A percentile compares a stretch with the other conserved stretches of the same genome.
Evolutionary conservation across 2,888 invertebrate genomes (phyloP).

Genomic region (Pedicia rivosa): DNA sequence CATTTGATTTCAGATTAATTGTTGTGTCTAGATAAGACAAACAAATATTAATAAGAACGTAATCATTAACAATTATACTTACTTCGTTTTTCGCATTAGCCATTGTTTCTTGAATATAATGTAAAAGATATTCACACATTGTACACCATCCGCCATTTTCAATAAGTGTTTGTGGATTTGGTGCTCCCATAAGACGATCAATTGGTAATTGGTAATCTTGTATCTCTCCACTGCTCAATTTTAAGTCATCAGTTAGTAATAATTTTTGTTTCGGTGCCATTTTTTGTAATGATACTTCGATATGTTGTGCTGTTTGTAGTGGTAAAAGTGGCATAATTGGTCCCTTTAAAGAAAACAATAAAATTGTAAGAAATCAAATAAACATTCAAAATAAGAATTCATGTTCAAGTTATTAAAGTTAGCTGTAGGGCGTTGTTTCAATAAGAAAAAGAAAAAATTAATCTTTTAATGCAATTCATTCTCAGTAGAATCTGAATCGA

Average conservation of each 20-base stretch:
- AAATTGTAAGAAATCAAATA: not conserved
- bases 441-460: too few species aligned
- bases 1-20: too few species aligned
- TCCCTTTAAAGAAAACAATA: constrained; percentile 13
- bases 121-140: constrained; percentile 69
- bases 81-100: constrained; percentile 53
- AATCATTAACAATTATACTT: constrained; percentile 12
- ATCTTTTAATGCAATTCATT: too few species aligned
- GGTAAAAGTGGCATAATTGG: constrained; percentile 48
- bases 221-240: constrained; percentile 22
- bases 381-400: not conserved
- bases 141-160: constrained; percentile 43
- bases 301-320: constrained; percentile 29
- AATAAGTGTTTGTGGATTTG: constrained; percentile 20
- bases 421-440: too few species aligned
- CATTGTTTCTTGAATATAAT: constrained; percentile 57
- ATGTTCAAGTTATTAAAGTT: too few species aligned
- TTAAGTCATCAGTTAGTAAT: constrained; percentile 23
- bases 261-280: constrained; percentile 13
- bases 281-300: constrained; percentile 20
- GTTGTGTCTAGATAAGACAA: too few species aligned
- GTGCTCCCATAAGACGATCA: constrained; percentile 30
- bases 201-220: constrained; percentile 34
- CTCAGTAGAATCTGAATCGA: too few species aligned
- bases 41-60: too few species aligned